These are phyloP conservation scores for rabbit (Oryctolagus cuniculus) DNA, from an alignment of 2,113 vertebrate genomes.

Conservation along the genomic window mOryCun1.1 NC_091439.1:26414501-26415000, in stretches of 20 bases:
- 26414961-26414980: background rate
- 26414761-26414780: background rate
- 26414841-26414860: background rate
- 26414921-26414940: conserved; percentile 22
- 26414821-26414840: background rate
- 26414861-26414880: background rate
- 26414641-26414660: background rate
- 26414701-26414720: background rate
- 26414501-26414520: background rate
- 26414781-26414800: background rate
- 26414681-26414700: background rate
- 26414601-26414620: background rate
- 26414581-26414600: background rate
- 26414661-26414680: background rate
- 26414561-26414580: background rate
- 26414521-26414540: background rate
- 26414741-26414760: background rate
- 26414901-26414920: background rate
- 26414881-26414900: background rate
- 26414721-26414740: background rate
- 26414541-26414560: conserved; percentile 4
- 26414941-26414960: background rate
- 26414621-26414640: background rate
- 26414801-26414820: background rate
- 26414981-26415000: background rate